phyloP scores from a whole-genome alignment of 2,888 invertebrate species.

The Drosophila prostipennis region DNA sequence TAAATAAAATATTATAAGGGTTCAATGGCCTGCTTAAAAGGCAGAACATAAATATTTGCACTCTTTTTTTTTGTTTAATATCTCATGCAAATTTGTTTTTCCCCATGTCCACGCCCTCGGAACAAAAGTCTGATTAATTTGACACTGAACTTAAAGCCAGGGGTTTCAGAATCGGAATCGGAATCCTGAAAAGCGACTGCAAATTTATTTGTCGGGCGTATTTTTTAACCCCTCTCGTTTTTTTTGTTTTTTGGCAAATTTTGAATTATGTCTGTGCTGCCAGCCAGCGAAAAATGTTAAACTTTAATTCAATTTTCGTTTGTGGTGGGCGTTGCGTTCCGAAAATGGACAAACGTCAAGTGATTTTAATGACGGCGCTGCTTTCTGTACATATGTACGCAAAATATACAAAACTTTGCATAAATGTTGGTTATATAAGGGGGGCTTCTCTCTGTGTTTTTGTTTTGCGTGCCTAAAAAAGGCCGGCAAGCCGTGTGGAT shows the following conservation, averaged over 20 bases:
- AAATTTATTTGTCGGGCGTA: constrained; percentile 59
- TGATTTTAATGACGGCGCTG: constrained; percentile 64
- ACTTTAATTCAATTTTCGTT: constrained; percentile 60
- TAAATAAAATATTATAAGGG: constrained; percentile 21
- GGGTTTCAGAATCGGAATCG: neutral
- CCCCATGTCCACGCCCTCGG: constrained; percentile 54
- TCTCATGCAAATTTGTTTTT: constrained; percentile 36
- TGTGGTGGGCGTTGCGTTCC: constrained; percentile 58
- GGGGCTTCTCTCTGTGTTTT: constrained; percentile 16
- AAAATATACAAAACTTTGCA: constrained; percentile 13
- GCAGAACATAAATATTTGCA: constrained; percentile 48
- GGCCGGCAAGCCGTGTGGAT: constrained; percentile 57
- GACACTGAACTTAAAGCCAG: constrained; percentile 70
- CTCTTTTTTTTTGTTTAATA: constrained; percentile 16
- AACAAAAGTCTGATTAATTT: constrained; percentile 76
- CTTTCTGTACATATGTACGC: constrained; percentile 25
- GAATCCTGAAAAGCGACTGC: constrained; percentile 24
- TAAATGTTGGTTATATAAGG: constrained; percentile 37
- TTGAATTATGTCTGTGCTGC: constrained; percentile 63
- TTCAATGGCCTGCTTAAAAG: constrained; percentile 63
- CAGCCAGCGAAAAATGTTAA: constrained; percentile 27
- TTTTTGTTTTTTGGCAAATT: constrained; percentile 50
- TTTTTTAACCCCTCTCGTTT: constrained; percentile 47
- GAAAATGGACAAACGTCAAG: constrained; percentile 67
- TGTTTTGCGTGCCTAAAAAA: constrained; percentile 72